Evolutionary conservation across 2,797 vertebrate species (phyloP), one percentile per base, ranked within the genome.

Genomic region (Xenops minutus): DNA sequence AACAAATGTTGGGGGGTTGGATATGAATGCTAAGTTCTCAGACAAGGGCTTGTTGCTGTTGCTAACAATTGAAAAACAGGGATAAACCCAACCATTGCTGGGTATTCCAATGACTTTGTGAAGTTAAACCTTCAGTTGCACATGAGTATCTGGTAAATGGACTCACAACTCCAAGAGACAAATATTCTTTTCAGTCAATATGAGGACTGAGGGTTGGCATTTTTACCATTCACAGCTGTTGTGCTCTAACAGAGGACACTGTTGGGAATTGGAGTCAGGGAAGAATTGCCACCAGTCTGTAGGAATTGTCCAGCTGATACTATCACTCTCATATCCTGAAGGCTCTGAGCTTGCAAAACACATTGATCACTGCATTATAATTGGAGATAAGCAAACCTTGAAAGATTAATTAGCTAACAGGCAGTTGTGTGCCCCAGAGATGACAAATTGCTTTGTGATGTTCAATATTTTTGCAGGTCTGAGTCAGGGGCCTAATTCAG

Each of bases 211-310:
- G 5, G 20, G 6, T 7, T 41, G n/a, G 12, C 24, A 21, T 61
- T 93, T 78, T 79, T 34, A 32, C 9, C 4, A 14, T 30, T 72
- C 23, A 14, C 10, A 32, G 2, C 6, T 18, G 12, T 7, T 59
- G 44, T n/a, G 44, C 62, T 59, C 23, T 44, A 27, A 29, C 9
- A 51, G 54, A 44, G 56, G 11, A 37, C 11, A 7, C 22, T 12
- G 1, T 1, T 55, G 32, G 69, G 82, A 41, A 14, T 0, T 62
- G 32, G 54, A 61, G 32, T 8, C 0, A 0, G 24, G 55, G 29
- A 43, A 44, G 46, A 10, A 20, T 27, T 71, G 24, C 17, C 14
- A 15, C 52, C 0, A 1, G 19, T 21, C 73, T 86, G n/a, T 52
- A 55, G 73, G n/a, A 77, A 17, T 44, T 49, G 58, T 68, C 46